These are phyloP conservation scores for Lasioglossum albipes DNA, from an alignment of 1,140 invertebrate genomes.

Conservation along the genomic window DNA sequence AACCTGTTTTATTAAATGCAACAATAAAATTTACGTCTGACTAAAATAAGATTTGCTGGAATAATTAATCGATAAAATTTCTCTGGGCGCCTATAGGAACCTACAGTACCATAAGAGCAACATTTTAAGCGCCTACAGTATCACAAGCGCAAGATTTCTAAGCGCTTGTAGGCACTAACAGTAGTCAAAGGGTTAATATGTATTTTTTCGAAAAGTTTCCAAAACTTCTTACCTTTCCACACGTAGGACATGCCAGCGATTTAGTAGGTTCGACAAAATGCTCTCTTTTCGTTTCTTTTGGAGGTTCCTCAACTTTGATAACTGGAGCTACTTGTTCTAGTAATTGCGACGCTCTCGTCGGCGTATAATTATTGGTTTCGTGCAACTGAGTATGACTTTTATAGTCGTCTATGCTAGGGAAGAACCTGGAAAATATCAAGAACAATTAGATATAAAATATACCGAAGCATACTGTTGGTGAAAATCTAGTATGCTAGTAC, in stretches of 20 bases:
- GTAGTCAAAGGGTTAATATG: background rate
- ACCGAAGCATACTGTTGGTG: background rate
- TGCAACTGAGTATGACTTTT: constrained; percentile 69
- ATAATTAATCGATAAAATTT: too few species aligned
- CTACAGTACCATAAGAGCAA: too few species aligned
- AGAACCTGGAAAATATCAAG: constrained; percentile 61
- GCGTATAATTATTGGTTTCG: constrained; percentile 20
- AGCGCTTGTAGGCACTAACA: too few species aligned
- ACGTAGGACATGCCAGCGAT: constrained; percentile 70
- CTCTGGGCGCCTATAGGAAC: too few species aligned
- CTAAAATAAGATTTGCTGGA: too few species aligned
- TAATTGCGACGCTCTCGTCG: background rate
- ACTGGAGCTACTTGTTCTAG: constrained; percentile 21
- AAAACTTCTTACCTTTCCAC: constrained; percentile 66
- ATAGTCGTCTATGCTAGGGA: constrained; percentile 66
- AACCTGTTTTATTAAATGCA: too few species aligned
- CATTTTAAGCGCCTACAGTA: too few species aligned
- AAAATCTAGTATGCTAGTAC: constrained; percentile 38
- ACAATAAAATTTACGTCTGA: too few species aligned
- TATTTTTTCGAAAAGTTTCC: background rate
- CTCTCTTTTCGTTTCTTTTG: constrained; percentile 58
- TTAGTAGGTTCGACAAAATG: constrained; percentile 62
- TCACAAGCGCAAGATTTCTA: too few species aligned
- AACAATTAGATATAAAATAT: background rate
- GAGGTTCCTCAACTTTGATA: constrained; percentile 32